Percentiles rank a stretch among this genome's conserved stretches.
Evolutionary conservation across 2,113 vertebrate species (phyloP).

Genomic region (Malaclemys terrapin): DNA sequence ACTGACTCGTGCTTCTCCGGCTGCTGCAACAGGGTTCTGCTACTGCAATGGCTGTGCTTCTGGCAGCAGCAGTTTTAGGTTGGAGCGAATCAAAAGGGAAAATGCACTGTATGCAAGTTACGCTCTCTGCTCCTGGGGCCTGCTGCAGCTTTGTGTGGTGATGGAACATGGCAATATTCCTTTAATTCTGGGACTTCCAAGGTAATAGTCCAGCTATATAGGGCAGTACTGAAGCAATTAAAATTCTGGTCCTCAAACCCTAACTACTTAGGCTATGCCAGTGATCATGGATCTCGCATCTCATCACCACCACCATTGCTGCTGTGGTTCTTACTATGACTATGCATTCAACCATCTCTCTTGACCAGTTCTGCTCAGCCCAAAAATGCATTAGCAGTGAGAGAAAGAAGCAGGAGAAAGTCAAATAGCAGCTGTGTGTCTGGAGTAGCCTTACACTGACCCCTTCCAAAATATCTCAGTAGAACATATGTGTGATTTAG

Average conservation of each 20-base stretch:
- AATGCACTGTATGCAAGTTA: accelerated
- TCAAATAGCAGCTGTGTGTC: too few relatives aligned
- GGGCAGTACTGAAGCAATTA: background rate
- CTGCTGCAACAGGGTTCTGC: background rate
- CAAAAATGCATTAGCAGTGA: background rate
- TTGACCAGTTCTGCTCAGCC: background rate
- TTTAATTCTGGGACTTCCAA: background rate
- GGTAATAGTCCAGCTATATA: background rate
- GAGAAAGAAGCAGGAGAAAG: background rate
- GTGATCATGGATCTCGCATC: background rate
- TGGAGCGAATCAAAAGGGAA: background rate
- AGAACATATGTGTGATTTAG: background rate
- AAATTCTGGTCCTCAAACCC: background rate
- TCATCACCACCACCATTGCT: background rate
- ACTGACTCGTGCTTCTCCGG: accelerated
- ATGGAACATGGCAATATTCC: background rate
- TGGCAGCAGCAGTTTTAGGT: background rate
- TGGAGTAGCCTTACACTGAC: background rate
- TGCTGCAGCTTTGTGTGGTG: background rate
- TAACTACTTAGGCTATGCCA: background rate
- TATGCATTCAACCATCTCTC: background rate
- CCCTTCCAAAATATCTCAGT: background rate
- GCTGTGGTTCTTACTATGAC: accelerated
- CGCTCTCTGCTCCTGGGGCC: background rate
- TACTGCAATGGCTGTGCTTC: background rate